Conservation (phyloP, 2,113 vertebrate genomes). For the Arizona elegans region DNA sequence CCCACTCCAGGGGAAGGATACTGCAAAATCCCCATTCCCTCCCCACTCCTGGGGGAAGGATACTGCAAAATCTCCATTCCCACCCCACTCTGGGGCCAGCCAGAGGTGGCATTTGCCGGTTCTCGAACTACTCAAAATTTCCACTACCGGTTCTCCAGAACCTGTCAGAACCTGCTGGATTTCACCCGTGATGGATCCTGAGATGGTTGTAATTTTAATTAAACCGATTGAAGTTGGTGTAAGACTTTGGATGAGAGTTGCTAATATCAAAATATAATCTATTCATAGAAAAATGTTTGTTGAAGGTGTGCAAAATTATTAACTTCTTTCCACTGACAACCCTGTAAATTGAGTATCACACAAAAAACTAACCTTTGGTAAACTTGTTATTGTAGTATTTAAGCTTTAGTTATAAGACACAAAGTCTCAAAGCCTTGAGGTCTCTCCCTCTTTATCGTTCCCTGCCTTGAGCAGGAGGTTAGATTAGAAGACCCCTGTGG, state of each 20-base stretch:
- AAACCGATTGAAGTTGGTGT: neutral
- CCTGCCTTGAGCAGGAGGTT: neutral
- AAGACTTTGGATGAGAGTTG: neutral
- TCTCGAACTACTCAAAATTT: too few relatives aligned
- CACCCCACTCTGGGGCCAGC: too few relatives aligned
- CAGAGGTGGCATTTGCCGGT: too few relatives aligned
- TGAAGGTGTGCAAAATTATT: neutral
- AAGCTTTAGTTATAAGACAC: neutral
- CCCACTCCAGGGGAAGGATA: too few relatives aligned
- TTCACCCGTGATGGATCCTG: neutral
- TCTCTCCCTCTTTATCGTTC: neutral
- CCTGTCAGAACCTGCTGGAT: too few relatives aligned
- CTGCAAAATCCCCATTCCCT: too few relatives aligned
- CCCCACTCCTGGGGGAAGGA: too few relatives aligned
- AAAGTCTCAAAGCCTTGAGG: neutral
- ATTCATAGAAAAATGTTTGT: neutral
- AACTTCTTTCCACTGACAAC: neutral
- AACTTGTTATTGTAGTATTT: neutral
- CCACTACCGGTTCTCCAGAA: too few relatives aligned
- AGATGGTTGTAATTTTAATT: neutral
- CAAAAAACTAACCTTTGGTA: neutral
- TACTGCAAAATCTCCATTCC: too few relatives aligned
- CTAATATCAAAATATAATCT: neutral
- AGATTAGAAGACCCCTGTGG: neutral
- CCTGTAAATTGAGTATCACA: neutral